Conservation (phyloP, 92 coral and sea anemone genomes). For the Paramuricea clavata region DNA sequence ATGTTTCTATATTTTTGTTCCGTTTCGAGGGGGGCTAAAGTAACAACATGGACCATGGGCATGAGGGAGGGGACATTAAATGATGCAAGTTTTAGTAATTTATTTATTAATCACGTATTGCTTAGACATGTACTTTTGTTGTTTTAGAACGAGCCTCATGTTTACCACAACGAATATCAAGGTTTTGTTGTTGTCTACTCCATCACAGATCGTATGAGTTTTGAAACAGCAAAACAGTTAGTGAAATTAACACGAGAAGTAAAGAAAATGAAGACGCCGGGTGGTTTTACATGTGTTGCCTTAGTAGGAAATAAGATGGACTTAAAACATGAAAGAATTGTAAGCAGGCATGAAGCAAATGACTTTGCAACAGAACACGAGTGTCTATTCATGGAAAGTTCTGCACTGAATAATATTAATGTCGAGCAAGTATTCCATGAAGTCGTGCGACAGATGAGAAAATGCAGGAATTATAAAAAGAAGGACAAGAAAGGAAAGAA, state of each 20-base stretch:
- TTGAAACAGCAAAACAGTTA: conserved; percentile 85
- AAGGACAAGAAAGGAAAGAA: conserved; percentile 72
- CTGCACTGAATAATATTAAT: conserved; percentile 82
- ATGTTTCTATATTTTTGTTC: no score
- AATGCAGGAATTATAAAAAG: conserved; percentile 68
- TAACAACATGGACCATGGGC: no score
- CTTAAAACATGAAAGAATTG: conserved; percentile 76
- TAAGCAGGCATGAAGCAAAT: conserved; percentile 74
- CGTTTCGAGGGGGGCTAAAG: background rate
- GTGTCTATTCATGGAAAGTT: conserved; percentile 81
- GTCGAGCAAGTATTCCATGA: conserved; percentile 82
- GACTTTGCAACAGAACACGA: conserved; percentile 85
- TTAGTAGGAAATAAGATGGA: conserved; percentile 87
- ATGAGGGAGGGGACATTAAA: no score
- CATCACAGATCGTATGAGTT: conserved; percentile 81
- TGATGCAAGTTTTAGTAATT: no score
- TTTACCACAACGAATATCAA: conserved; percentile 84
- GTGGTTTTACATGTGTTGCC: conserved; percentile 76
- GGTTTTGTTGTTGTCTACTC: conserved; percentile 88
- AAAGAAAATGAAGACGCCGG: conserved; percentile 75
- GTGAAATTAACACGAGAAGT: conserved; percentile 86
- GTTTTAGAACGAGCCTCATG: conserved; percentile 81
- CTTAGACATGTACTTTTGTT: background rate
- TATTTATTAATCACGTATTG: no score
- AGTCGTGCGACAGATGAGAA: conserved; percentile 78